Base-by-base conservation (phyloP, 2,888 invertebrate species). In the Anaspis maculata region DNA sequence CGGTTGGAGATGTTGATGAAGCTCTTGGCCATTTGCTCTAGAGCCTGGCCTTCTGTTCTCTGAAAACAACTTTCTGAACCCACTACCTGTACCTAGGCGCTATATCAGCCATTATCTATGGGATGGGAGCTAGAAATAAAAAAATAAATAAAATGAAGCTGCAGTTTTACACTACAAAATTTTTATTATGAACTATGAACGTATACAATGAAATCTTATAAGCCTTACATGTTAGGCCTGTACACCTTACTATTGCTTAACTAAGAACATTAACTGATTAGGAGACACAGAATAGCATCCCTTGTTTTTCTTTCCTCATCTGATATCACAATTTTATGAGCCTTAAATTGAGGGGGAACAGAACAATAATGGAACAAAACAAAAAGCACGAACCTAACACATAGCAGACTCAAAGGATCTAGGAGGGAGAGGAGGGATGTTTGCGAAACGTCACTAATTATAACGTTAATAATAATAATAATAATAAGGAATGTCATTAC, bases 121-220 rank as follows among this genome's bases (percentile, higher is more conserved):
- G n/a, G n/a, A n/a, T n/a, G n/a, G n/a, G n/a, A n/a, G n/a, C n/a
- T n/a, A n/a, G n/a, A n/a, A n/a, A n/a, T n/a, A n/a, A n/a, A n/a
- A 19, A 19, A 19, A 9, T 7, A 9, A 19, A 19, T 7, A 19
- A 19, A 19, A 19, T 7, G 9, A 19, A 6, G 9, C 9, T 19
- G 6, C 6, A 45, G n/a, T n/a, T n/a, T n/a, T n/a, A 48, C 45
- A 45, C 51, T 53, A 53, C 51, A 51, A 53, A 50, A 51, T 41
- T 50, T 48, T 50, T 39, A 34, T 39, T 48, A 42, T 37, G 46
- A 46, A 47, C 48, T 49, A 48, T 42, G 16, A 51, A 53, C 49
- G 51, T 51, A 51, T 53, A 53, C 51, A 53, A 50, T 44, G 40
- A 50, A 32, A 42, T 42, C 12, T 10, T 10, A 41, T 36, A 36